Conservation (phyloP, 2,888 invertebrate species). For the Sphaerophoria taeniata region DNA sequence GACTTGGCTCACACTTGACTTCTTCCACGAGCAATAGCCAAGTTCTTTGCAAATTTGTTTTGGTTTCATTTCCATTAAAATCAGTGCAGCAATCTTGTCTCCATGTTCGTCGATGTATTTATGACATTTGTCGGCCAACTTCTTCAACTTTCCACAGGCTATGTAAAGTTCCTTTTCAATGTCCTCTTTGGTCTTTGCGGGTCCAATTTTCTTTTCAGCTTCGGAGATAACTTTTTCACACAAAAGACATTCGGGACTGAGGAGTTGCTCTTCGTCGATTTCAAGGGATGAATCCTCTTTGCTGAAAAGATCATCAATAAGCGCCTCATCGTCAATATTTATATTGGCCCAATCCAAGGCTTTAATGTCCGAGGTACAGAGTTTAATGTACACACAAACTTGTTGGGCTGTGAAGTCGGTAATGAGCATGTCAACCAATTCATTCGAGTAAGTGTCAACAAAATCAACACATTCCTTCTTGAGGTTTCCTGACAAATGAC, state of each 20-base stretch:
- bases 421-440: constrained; percentile 90
- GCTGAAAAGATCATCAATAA: constrained; percentile 38
- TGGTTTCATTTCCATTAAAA: constrained; percentile 88
- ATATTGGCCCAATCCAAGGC: constrained; percentile 78
- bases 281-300: constrained; percentile 79
- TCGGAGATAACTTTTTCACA: constrained; percentile 80
- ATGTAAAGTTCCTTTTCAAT: constrained; percentile 79
- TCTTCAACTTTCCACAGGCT: constrained; percentile 79
- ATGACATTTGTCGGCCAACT: constrained; percentile 86
- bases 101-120: constrained; percentile 89
- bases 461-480: constrained; percentile 89
- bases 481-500: constrained; percentile 86
- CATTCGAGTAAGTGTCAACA: constrained; percentile 89
- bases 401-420: constrained; percentile 90
- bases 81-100: constrained; percentile 87
- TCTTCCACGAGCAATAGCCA: constrained; percentile 84
- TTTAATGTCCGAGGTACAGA: constrained; percentile 86
- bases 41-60: constrained; percentile 88
- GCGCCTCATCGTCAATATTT: constrained; percentile 73
- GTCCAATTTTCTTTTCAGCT: constrained; percentile 80
- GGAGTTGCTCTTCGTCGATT: constrained; percentile 82
- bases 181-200: constrained; percentile 78
- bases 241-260: constrained; percentile 79
- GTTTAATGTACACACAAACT: constrained; percentile 90
- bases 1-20: constrained; percentile 36